Percentiles rank a stretch among this genome's conserved stretches.
Evolutionary conservation across 2,797 vertebrate species (phyloP).

Genomic region (Tympanoctomys barrerae): DNA sequence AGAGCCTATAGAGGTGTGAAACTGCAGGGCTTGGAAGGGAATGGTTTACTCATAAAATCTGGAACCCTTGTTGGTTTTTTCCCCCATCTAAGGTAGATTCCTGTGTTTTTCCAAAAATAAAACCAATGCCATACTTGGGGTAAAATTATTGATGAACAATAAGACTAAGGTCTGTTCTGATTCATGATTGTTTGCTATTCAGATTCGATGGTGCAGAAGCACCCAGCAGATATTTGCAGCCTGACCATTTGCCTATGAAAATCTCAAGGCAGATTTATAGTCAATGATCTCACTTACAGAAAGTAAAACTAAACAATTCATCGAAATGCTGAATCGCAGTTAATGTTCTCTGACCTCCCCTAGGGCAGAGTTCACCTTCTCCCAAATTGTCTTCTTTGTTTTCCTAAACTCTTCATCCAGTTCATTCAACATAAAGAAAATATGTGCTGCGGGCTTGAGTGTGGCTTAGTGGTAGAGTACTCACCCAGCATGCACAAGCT

Average conservation of each 20-base stretch:
- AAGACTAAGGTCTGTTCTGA: neutral
- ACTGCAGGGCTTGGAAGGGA: conserved; percentile 81
- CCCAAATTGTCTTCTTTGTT: neutral
- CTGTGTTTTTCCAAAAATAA: conserved; percentile 55
- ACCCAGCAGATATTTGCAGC: neutral
- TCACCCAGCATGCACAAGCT: neutral
- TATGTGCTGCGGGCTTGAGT: neutral
- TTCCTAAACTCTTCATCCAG: neutral
- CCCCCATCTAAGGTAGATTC: conserved; percentile 64
- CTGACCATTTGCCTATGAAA: neutral
- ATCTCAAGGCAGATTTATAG: neutral
- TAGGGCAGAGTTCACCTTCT: neutral
- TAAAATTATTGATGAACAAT: neutral
- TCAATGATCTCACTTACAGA: neutral
- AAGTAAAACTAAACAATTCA: neutral
- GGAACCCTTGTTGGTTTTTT: conserved; percentile 65
- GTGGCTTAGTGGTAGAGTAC: too few relatives aligned
- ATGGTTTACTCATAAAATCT: conserved; percentile 88
- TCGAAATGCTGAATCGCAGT: neutral
- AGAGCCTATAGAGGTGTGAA: conserved; percentile 87
- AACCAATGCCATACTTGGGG: neutral
- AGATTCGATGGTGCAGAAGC: neutral
- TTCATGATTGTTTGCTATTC: neutral
- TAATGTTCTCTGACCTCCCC: neutral
- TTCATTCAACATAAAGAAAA: conserved; percentile 8